Base-by-base conservation (phyloP, 1,140 invertebrate genomes). In the Agrilus planipennis region DNA sequence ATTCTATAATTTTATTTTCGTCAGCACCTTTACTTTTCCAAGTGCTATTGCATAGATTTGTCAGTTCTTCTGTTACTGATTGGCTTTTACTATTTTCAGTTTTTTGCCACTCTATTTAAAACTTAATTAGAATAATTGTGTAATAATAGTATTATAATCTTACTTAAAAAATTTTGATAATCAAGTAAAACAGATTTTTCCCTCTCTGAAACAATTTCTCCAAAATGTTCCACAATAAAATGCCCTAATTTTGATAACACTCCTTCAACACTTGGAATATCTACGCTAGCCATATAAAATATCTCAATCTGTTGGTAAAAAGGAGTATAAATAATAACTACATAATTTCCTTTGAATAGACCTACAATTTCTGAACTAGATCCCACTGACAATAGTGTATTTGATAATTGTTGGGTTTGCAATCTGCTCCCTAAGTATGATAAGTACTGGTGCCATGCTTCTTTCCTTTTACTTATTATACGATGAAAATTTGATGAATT, bases 21-120 rank as follows among this genome's bases (percentile, higher is more conserved):
- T 18, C 20, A 17, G 25, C 37, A 16, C 2, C 45, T 12, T 49
- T n/a, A 46, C 31, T 30, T 50, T 18, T 42, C 22, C 27, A 39
- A 45, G 20, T 58, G 28, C n/a, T 27, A 34, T 34, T 55, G 21
- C 42, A 57, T 21, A 57, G 37, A 7, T 34, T 20, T 20, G 50
- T 49, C 21, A 59, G 43, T 39, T 51, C 41, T 40, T 51, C 48
- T 12, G 53, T 45, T 15, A 54, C 46, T 5, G 57, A 55, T 32
- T 49, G 34, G 34, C 38, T 25, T 10, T 34, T 34, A 25, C 43
- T 34, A 4, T 44, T 41, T 10, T 45, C 34, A 11, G 51, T 42
- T 18, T 50, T 50, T 40, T 58, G 54, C 39, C 47, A 57, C 28
- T 51, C 48, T 53, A 39, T 42, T 39, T 51, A 30, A 34, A 25